Conservation (phyloP, 2,113 vertebrate species). For the Phylloscopus trochiloides region DNA sequence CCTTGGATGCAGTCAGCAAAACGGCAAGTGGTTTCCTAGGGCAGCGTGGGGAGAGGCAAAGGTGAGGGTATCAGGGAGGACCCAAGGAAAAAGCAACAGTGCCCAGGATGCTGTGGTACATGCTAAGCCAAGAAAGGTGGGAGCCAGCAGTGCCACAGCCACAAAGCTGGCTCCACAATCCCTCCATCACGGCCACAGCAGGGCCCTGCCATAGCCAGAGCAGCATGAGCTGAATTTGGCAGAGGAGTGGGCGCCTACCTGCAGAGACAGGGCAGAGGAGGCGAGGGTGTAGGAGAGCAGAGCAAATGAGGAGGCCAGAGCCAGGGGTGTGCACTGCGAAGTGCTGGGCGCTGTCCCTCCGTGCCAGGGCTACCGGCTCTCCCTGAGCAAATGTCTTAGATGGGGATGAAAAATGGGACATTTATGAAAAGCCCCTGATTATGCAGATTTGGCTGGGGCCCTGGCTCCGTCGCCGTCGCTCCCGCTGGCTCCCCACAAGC, state of each 20-base stretch:
- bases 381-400: constrained; percentile 32
- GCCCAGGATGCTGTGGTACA: background rate
- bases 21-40: background rate
- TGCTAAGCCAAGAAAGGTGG: rapidly evolving
- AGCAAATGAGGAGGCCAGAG: rapidly evolving
- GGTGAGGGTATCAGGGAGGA: background rate
- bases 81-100: background rate
- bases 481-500: constrained; percentile 76
- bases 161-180: rapidly evolving
- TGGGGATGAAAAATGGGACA: constrained; percentile 75
- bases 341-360: background rate
- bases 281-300: background rate
- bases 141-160: background rate
- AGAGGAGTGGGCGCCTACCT: background rate
- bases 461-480: constrained; percentile 62
- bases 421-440: constrained; percentile 76
- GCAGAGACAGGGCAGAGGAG: background rate
- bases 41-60: background rate
- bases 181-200: rapidly evolving
- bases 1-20: background rate
- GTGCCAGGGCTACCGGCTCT: background rate
- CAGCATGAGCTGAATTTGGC: rapidly evolving
- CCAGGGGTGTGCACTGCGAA: background rate
- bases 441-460: constrained; percentile 75
- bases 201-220: background rate